phyloP scores from a whole-genome alignment of 2,113 vertebrate species.

The Columba livia region DNA sequence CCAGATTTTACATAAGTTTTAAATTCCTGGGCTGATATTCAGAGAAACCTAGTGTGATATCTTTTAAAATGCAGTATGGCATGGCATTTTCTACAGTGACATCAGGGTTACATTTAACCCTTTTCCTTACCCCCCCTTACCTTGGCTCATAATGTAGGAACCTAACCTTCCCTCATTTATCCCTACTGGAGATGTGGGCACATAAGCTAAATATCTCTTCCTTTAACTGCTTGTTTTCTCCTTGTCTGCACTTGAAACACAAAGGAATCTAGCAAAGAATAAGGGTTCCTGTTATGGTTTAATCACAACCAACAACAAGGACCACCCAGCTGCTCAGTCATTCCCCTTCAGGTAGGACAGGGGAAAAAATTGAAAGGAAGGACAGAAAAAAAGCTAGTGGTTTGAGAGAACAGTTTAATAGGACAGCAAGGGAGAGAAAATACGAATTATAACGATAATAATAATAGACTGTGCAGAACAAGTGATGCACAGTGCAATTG shows the following conservation, averaged over 20 bases:
- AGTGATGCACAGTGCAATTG: too few relatives aligned
- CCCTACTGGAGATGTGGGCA: rapidly evolving
- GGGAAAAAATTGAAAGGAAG: too few relatives aligned
- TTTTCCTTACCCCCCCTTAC: not conserved
- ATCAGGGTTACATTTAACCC: not conserved
- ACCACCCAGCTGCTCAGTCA: too few relatives aligned
- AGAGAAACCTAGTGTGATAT: not conserved
- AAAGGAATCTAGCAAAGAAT: not conserved
- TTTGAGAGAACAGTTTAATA: too few relatives aligned
- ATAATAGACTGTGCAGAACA: too few relatives aligned
- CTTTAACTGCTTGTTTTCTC: not conserved
- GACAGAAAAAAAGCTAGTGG: too few relatives aligned
- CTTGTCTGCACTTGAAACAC: not conserved
- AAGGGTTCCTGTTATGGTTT: not conserved
- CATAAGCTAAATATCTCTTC: not conserved
- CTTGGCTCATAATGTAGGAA: not conserved
- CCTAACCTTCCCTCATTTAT: not conserved
- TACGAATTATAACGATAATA: too few relatives aligned
- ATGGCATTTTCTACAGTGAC: not conserved
- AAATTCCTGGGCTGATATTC: not conserved
- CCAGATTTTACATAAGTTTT: not conserved
- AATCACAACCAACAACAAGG: too few relatives aligned
- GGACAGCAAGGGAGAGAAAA: too few relatives aligned
- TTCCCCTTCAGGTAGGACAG: too few relatives aligned
- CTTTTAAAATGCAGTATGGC: not conserved